These are phyloP conservation scores for Aphelinus atriplicis DNA, from an alignment of 1,140 invertebrate genomes.

Conservation along the genomic window DNA sequence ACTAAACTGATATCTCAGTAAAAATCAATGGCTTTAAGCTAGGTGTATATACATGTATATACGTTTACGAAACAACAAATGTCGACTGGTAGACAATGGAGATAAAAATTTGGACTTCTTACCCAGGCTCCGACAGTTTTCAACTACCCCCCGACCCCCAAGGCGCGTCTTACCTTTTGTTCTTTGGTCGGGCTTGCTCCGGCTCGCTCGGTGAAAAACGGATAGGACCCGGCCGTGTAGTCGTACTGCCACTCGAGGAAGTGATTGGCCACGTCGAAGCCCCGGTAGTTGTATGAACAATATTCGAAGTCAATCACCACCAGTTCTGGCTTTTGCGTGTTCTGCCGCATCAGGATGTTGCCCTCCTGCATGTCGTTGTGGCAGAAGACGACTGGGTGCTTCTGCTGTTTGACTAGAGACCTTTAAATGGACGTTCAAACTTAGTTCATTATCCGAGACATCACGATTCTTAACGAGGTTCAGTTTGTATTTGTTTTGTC, in stretches of 20 bases:
- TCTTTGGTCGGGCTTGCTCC: conserved; percentile 79
- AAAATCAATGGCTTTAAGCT: conserved; percentile 15
- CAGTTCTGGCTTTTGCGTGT: conserved; percentile 71
- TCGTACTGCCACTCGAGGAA: conserved; percentile 96
- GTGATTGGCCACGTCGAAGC: conserved; percentile 96
- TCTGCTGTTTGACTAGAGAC: conserved; percentile 60
- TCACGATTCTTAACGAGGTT: too few species aligned
- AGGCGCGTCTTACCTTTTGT: conserved; percentile 77
- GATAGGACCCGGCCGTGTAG: conserved; percentile 81
- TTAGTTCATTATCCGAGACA: too few species aligned
- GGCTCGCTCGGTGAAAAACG: conserved; percentile 78
- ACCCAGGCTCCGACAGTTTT: conserved; percentile 42
- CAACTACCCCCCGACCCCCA: conserved; percentile 40
- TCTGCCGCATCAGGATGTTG: conserved; percentile 72
- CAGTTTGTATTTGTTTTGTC: too few species aligned
- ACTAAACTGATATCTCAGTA: conserved; percentile 23
- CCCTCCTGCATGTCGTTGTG: conserved; percentile 99
- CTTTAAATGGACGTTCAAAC: conserved; percentile 37
- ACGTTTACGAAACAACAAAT: conserved; percentile 8
- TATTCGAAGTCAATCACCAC: conserved; percentile 94
- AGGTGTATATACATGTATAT: conserved; percentile 5
- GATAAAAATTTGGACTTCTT: conserved; percentile 44
- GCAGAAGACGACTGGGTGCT: conserved; percentile 93
- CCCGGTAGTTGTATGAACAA: conserved; percentile 92
- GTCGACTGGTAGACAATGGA: conserved; percentile 24